phyloP scores from a whole-genome alignment of 2,888 invertebrate genomes.

The Xylophagus ater region DNA sequence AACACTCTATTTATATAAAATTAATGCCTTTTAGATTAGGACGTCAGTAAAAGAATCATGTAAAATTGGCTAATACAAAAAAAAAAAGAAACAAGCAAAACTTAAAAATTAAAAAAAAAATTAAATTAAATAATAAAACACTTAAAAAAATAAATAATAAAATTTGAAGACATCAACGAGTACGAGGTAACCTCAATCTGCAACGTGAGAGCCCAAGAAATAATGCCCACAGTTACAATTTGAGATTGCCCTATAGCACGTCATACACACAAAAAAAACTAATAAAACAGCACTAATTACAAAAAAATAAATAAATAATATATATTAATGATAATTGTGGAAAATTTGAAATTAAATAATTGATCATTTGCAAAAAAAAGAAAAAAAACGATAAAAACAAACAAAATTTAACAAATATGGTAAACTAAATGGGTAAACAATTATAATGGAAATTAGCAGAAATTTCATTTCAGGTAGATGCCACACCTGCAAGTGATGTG shows the following conservation, averaged over 20 bases:
- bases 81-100: slow-evolving; percentile 13
- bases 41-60: too few relatives aligned
- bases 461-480: too few relatives aligned
- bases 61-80: slow-evolving; percentile 9
- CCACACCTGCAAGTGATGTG: too few relatives aligned
- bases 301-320: slow-evolving; percentile 11
- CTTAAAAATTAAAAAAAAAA: slow-evolving; percentile 19
- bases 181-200: slow-evolving; percentile 39
- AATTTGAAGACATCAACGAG: slow-evolving; percentile 24
- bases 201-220: slow-evolving; percentile 38
- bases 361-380: too few relatives aligned
- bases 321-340: too few relatives aligned
- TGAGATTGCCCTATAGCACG: slow-evolving; percentile 81
- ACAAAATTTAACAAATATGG: too few relatives aligned
- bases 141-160: slow-evolving; percentile 16
- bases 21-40: too few relatives aligned
- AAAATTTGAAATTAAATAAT: too few relatives aligned
- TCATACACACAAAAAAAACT: slow-evolving; percentile 19
- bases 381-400: too few relatives aligned
- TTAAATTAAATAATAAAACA: slow-evolving; percentile 29
- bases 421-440: too few relatives aligned
- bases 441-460: too few relatives aligned
- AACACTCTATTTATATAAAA: too few relatives aligned
- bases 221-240: slow-evolving; percentile 92
- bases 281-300: slow-evolving; percentile 16